Evolutionary conservation across 2,113 vertebrate genomes (phyloP), one percentile per base, ranked within the genome.

Genomic region (Gnathonemus echidnorhynchus): DNA sequence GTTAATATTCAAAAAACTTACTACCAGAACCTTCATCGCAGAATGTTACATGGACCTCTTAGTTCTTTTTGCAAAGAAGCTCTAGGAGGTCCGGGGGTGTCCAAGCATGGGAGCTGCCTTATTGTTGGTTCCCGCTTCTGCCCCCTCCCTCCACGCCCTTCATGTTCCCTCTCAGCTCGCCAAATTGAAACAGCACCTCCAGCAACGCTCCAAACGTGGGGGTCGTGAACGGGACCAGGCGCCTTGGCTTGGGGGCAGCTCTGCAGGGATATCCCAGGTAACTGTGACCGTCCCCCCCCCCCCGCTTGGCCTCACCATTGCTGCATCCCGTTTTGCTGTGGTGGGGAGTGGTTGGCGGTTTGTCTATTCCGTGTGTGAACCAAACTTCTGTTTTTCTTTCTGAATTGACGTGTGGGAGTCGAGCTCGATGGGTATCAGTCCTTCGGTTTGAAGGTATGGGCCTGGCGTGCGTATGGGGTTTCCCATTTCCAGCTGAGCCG

Each of bases 141-240:
- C 42, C 58, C 49, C 17, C 11, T 24, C 35, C 87, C 35, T 19
- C 46, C 53, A 45, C 70, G 1, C 7, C 11, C 19, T 74, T 24
- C 19, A 58, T 49, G 27, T 49, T 90, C 91, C 45, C 15, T 92
- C 84, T 91, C 62, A 98, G 97, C 95, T 98, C 31, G 93, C 96
- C 91, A 97, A 97, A 92, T 93, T 97, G 92, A 97, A 97, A 95
- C 97, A 97, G 15, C 97, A 97, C 91, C 95, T 97, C 91, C 97
- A 97, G 94, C 95, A 95, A 89, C 91, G 92, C 89, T 91, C 88
- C 91, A 95, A 93, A 91, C 93, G 96, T 89, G 95, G 95, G 0
- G 96, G 95, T 93, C 95, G 96, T 24, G 95, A 95, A 48, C 95
- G 92, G 49, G 97, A 97, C 27, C 96, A 95, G 92, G 97, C 95